Base-by-base conservation (phyloP, 2,113 vertebrate species). In the Austrofundulus limnaeus region DNA sequence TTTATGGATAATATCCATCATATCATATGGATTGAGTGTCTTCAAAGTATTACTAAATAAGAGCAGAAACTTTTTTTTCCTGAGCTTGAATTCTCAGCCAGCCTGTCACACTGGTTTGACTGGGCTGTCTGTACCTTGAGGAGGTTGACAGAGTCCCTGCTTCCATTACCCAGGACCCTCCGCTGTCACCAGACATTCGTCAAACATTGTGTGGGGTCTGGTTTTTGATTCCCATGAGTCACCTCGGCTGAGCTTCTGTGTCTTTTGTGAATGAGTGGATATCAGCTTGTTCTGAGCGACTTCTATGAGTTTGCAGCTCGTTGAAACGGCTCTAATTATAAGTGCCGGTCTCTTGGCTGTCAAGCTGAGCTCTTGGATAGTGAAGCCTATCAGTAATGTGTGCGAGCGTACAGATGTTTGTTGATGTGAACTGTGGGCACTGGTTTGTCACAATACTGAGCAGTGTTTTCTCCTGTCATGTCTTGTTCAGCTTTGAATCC, bases 191-290 rank as follows among this genome's bases (percentile, higher is more conserved):
- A 84, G 63, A 66, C 78, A 43, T 70, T 72, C 57, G 48, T 58
- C 70, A 28, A 48, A n/a, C 61, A 4, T 52, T 25, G 53, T 41
- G 54, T 24, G n/a, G 57, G 53, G 52, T 85, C 78, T 7, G 16
- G 61, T 85, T 83, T 84, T 83, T 84, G 60, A 75, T 79, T 82
- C 80, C 74, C 57, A 56, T 42, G 78, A 85, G 59, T 85, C 72
- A 64, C 81, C 77, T 85, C 82, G 61, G 57, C 55, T 66, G 21
- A 70, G 70, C 70, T 56, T 51, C n/a, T 61, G 37, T 68, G n/a
- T n/a, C n/a, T 47, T 73, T 73, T 67, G 48, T 60, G 59, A 67
- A 45, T 13, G 59, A 65, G 58, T 65, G 46, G 16, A 34, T 55
- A 66, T 38, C 5, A 52, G 72, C 67, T 75, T 34, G 51, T 78